Base-by-base conservation (phyloP, 1,140 invertebrate genomes). In the Hyposmocoma kahamanoa region DNA sequence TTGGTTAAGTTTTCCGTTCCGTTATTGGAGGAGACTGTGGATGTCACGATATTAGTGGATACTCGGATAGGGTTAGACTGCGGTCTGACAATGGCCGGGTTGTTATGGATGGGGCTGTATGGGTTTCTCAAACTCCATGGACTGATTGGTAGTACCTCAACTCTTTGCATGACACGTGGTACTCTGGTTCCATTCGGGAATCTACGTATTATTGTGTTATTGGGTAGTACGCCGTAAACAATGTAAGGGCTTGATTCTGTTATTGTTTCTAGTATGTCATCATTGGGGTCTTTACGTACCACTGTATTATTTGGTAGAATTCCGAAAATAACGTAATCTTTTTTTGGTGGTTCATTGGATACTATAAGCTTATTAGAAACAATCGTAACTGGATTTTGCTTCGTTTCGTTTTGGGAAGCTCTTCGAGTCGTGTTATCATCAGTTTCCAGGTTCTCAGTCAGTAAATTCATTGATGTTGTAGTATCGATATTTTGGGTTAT, bases 261-360 rank as follows among this genome's bases (percentile, higher is more conserved):
- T 69, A 91, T 89, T 65, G 89, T 82, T 67, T 90, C 89, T 71
- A 91, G 87, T 60, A 88, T 61, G 67, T 90, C 89, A 65, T 90
- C 88, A 66, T 90, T 90, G 51, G 91, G 91, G 50, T 90, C 87
- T 84, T 92, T 93, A 71, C 91, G 88, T 62, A 93, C 90, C 62
- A 93, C 91, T 36, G 92, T 92, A 73, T 92, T 92, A 72, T 92
- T 92, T 20, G 91, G 90, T 59, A 92, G 88, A 59, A 93, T 91
- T 61, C 91, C 92, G 66, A 92, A 93, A 52, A 92, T 88, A 41
- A 89, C 87, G 73, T 91, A 93, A 83, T 92, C 91, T 67, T 89
- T 88, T 66, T 89, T 86, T 50, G 91, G 88, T 56, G 71, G 41
- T 62, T 36, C 32, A 15, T 64, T 68, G 22, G 50, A 55, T 32